These are phyloP conservation scores for Hyperopisus bebe DNA, from an alignment of 2,113 vertebrate species.

Conservation along the genomic window DNA sequence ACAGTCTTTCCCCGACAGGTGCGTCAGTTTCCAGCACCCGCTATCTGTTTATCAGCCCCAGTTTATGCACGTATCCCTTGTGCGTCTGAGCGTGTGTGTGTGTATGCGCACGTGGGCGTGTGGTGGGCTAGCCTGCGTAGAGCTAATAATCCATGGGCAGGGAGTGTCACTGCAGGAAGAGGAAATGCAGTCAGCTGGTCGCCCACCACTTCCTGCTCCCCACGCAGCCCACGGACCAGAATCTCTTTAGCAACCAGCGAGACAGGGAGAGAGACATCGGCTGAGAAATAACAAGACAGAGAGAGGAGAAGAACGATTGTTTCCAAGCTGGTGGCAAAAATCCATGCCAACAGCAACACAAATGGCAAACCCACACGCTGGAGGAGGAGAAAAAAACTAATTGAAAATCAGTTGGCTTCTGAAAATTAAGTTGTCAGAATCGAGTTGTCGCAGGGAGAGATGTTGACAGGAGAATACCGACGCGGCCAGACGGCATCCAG, in stretches of 20 bases:
- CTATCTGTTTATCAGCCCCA: conserved; percentile 9
- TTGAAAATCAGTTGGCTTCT: neutral
- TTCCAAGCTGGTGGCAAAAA: conserved; percentile 5
- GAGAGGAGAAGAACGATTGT: neutral
- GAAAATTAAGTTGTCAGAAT: conserved; percentile 8
- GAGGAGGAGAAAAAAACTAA: neutral
- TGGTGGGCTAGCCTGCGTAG: conserved; percentile 58
- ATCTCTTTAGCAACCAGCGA: conserved; percentile 51
- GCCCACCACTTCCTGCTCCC: conserved; percentile 67
- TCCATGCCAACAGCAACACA: neutral
- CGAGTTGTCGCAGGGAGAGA: neutral
- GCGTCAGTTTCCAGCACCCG: neutral
- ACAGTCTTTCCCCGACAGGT: neutral
- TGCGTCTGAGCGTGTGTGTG: conserved; percentile 26
- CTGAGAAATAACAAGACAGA: conserved; percentile 20
- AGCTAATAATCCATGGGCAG: conserved; percentile 67
- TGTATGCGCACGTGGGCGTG: conserved; percentile 55
- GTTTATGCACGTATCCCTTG: neutral
- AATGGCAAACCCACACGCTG: neutral
- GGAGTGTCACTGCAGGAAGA: conserved; percentile 61
- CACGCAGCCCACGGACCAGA: conserved; percentile 53
- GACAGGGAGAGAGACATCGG: conserved; percentile 39
- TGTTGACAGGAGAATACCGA: neutral
- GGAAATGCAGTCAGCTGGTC: conserved; percentile 68
- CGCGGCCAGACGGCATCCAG: neutral